Percentiles rank a stretch among this genome's conserved stretches.
phyloP scores from a whole-genome alignment of 2,113 vertebrate genomes.

The Oxyruncus cristatus region DNA sequence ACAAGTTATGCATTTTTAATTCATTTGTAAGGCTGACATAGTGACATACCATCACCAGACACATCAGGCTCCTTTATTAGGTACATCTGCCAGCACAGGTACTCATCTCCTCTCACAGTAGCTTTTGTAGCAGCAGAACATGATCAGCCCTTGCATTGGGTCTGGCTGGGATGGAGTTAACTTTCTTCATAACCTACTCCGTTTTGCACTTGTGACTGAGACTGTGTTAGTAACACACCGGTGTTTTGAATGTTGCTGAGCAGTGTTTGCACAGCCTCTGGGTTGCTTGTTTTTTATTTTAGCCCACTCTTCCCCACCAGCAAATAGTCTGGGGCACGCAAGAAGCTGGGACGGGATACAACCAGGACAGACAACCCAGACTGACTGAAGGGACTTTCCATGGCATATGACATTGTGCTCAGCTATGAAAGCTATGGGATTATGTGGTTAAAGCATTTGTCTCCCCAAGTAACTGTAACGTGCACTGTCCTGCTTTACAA shows the following conservation, averaged over 20 bases:
- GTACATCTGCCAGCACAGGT: not conserved
- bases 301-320: not conserved
- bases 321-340: not conserved
- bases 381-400: not conserved
- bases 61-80: not conserved
- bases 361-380: not conserved
- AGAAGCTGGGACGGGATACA: not conserved
- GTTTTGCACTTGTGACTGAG: not conserved
- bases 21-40: not conserved
- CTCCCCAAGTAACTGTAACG: not conserved
- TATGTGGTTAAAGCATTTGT: not conserved
- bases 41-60: not conserved
- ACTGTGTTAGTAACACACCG: not conserved
- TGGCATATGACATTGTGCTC: not conserved
- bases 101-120: not conserved
- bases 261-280: not conserved
- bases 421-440: not conserved
- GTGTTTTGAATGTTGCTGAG: not conserved
- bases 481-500: not conserved
- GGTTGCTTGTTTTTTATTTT: not conserved
- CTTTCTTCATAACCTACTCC: not conserved
- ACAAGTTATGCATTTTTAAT: not conserved
- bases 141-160: not conserved
- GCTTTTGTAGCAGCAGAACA: not conserved
- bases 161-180: not conserved